Conservation (phyloP, 2,113 vertebrate genomes). For the Dolichallabes microphthalmus region DNA sequence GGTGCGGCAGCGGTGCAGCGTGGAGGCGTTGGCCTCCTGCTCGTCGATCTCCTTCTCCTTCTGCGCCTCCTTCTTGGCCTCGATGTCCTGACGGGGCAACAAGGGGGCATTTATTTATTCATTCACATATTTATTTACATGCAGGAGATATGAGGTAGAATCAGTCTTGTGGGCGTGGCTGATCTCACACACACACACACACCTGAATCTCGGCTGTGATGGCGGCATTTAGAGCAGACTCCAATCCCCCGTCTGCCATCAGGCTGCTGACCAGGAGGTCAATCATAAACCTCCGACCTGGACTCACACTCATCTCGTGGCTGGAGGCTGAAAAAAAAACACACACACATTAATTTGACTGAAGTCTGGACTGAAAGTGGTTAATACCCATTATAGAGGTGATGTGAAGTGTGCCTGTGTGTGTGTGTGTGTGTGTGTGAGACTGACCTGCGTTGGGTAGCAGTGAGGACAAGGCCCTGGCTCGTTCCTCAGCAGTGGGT, state of each 20-base stretch:
- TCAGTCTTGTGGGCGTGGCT: neutral
- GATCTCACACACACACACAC: slow-evolving; percentile 8
- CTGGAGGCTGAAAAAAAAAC: slow-evolving; percentile 78
- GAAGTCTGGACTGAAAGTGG: neutral
- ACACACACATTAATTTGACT: neutral
- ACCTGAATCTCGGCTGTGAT: slow-evolving; percentile 98
- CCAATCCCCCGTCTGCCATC: slow-evolving; percentile 95
- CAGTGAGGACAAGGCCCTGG: slow-evolving; percentile 88
- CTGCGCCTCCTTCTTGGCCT: slow-evolving; percentile 97
- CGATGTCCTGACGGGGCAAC: slow-evolving; percentile 83
- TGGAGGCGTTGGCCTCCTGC: slow-evolving; percentile 92
- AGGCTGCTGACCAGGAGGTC: slow-evolving; percentile 95
- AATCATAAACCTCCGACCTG: slow-evolving; percentile 95
- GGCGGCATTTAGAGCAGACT: slow-evolving; percentile 91
- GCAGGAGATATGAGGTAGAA: no score
- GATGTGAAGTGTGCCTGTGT: neutral
- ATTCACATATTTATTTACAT: neutral
- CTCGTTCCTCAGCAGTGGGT: slow-evolving; percentile 93
- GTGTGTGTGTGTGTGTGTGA: neutral
- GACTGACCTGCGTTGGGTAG: slow-evolving; percentile 86
- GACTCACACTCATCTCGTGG: slow-evolving; percentile 90
- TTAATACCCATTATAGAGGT: no score
- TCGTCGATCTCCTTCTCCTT: slow-evolving; percentile 99
- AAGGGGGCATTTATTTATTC: neutral
- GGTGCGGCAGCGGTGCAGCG: slow-evolving; percentile 87